These are phyloP conservation scores for Thermophis baileyi DNA, from an alignment of 2,113 vertebrate genomes.

Conservation along the genomic window DNA sequence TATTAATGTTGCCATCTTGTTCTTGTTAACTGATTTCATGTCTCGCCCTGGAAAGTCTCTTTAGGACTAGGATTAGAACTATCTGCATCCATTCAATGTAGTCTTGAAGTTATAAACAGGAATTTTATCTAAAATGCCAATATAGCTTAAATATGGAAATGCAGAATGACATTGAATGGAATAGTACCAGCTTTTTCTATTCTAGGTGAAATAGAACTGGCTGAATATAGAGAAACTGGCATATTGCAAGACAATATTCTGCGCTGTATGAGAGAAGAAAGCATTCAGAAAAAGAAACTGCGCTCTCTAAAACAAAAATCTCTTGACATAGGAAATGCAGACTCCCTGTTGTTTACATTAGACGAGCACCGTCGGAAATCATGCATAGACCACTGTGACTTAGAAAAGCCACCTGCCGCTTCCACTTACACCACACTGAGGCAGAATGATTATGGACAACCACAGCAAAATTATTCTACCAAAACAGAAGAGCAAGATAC, in stretches of 20 bases:
- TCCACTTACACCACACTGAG: conserved; percentile 61
- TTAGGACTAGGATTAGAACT: neutral
- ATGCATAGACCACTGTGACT: conserved; percentile 93
- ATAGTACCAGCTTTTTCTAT: conserved; percentile 73
- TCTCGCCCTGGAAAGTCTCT: neutral
- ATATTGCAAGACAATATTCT: conserved; percentile 94
- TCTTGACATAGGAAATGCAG: conserved; percentile 96
- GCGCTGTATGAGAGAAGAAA: conserved; percentile 90
- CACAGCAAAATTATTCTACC: conserved; percentile 79
- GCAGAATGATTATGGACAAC: conserved; percentile 72
- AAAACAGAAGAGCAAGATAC: conserved; percentile 66
- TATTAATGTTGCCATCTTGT: neutral
- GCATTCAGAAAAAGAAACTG: conserved; percentile 91
- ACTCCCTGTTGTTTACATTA: conserved; percentile 91
- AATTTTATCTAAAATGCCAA: conserved; percentile 34
- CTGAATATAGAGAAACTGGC: conserved; percentile 91
- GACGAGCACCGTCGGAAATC: conserved; percentile 96
- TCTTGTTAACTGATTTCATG: neutral
- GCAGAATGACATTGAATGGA: conserved; percentile 49
- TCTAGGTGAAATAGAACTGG: conserved; percentile 97
- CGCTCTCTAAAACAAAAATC: conserved; percentile 99
- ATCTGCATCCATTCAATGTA: neutral
- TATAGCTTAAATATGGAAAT: conserved; percentile 16
- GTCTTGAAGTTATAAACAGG: neutral
- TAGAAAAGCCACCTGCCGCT: conserved; percentile 73